phyloP scores from a whole-genome alignment of 2,888 invertebrate genomes.

The Empis livida region DNA sequence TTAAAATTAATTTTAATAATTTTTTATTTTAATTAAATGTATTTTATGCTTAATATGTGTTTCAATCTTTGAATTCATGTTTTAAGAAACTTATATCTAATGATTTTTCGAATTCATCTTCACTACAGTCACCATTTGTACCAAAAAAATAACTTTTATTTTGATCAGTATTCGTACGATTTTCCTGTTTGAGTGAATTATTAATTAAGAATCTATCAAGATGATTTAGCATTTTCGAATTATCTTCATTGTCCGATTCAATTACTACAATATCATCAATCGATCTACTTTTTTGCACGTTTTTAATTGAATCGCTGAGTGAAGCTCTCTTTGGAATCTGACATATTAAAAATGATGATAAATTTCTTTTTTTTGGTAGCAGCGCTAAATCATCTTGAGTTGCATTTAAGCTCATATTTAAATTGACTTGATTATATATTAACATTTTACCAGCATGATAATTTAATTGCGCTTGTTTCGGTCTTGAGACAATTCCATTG shows the following conservation, averaged over 20 bases:
- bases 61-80: too few relatives aligned
- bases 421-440: slow-evolving; percentile 18
- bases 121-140: slow-evolving; percentile 32
- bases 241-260: slow-evolving; percentile 16
- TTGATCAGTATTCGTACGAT: slow-evolving; percentile 5
- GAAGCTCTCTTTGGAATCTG: neutral
- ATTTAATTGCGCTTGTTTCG: slow-evolving; percentile 14
- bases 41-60: too few relatives aligned
- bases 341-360: slow-evolving; percentile 13
- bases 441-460: slow-evolving; percentile 22
- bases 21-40: too few relatives aligned
- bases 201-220: slow-evolving; percentile 22
- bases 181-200: slow-evolving; percentile 11
- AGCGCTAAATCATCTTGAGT: slow-evolving; percentile 21
- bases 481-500: slow-evolving; percentile 36
- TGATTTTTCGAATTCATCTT: slow-evolving; percentile 49
- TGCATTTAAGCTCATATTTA: slow-evolving; percentile 10
- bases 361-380: slow-evolving; percentile 17
- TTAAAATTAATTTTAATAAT: too few relatives aligned
- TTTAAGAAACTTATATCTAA: slow-evolving; percentile 21
- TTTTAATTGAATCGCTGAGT: neutral
- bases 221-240: slow-evolving; percentile 12
- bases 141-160: slow-evolving; percentile 42
- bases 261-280: slow-evolving; percentile 27
- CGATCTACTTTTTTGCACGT: neutral